A percentile compares a stretch with the other conserved stretches of the same genome.
phyloP scores from a whole-genome alignment of 2,888 invertebrate species.

The Prenolepis imparis region DNA sequence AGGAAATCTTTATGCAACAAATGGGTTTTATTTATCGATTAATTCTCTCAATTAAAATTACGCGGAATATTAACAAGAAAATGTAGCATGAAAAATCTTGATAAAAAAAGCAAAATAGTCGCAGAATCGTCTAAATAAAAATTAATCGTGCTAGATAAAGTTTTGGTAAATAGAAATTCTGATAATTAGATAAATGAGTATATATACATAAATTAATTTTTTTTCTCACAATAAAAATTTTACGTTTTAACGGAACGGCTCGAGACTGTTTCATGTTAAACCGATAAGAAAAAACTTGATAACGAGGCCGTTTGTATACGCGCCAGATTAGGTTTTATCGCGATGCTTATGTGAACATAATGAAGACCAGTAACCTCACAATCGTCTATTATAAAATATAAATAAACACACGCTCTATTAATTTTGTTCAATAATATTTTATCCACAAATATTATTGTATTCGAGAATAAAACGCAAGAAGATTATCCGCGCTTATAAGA shows the following conservation, averaged over 20 bases:
- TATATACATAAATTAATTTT: not conserved
- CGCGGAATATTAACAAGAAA: not conserved
- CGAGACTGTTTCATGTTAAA: constrained; percentile 35
- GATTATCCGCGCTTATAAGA: not conserved
- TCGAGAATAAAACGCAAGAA: constrained; percentile 9
- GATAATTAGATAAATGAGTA: not conserved
- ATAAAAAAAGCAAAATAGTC: not conserved
- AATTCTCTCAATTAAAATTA: not conserved
- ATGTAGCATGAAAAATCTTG: not conserved
- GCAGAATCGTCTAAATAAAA: not conserved
- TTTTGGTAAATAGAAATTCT: not conserved
- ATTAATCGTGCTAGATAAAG: not conserved
- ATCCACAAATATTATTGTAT: not conserved
- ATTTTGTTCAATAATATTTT: not conserved
- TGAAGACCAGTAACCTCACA: constrained; percentile 40
- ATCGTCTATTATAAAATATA: constrained; percentile 27
- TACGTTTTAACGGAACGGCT: constrained; percentile 42
- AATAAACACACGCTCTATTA: not conserved
- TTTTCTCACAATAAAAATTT: not conserved
- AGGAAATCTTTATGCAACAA: constrained; percentile 18
- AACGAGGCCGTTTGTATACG: constrained; percentile 29
- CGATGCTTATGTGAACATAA: constrained; percentile 41
- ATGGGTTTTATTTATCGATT: constrained; percentile 3
- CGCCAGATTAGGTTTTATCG: constrained; percentile 59
- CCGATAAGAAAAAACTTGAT: constrained; percentile 50